A percentile compares a stretch with the other conserved stretches of the same genome.
Conservation (phyloP, 2,113 vertebrate species). For the Oreochromis tanganicae region DNA sequence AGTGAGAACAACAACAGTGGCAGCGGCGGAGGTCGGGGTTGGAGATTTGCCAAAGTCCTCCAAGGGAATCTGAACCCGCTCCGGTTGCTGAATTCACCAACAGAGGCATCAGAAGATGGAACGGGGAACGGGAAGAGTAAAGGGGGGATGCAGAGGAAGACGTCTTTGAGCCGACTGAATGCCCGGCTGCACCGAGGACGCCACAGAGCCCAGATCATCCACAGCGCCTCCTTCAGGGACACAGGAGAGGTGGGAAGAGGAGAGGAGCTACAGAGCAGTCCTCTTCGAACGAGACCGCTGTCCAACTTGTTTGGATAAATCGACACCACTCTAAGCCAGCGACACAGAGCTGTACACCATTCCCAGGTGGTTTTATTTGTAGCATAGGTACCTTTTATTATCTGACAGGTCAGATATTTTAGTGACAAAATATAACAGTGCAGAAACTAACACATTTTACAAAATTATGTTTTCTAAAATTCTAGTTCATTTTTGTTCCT, state of each 20-base stretch:
- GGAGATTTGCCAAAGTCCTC: conserved; percentile 83
- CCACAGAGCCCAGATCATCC: conserved; percentile 90
- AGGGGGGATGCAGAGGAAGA: conserved; percentile 78
- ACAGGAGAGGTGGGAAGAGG: conserved; percentile 78
- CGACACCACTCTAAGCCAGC: conserved; percentile 25
- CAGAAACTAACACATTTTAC: neutral
- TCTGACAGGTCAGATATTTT: conserved; percentile 11
- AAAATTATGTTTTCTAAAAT: neutral
- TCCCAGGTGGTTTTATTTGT: neutral
- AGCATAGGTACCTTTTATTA: conserved; percentile 11
- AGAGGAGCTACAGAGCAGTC: conserved; percentile 73
- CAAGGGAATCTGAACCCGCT: conserved; percentile 81
- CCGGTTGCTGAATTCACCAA: conserved; percentile 70
- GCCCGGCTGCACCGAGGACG: conserved; percentile 85
- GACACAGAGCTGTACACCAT: neutral
- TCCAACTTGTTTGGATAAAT: conserved; percentile 91
- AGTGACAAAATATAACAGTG: neutral
- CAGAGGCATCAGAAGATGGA: conserved; percentile 58
- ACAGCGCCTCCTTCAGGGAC: conserved; percentile 83
- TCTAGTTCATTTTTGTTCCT: conserved; percentile 7
- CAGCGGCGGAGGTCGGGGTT: conserved; percentile 59
- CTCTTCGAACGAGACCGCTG: conserved; percentile 82
- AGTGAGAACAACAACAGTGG: conserved; percentile 40
- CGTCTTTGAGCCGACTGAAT: conserved; percentile 79
- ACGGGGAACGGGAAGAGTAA: conserved; percentile 50